Evolutionary conservation across 2,888 invertebrate genomes (phyloP), one percentile per base, ranked within the genome.

Genomic region (Oligia latruncula): DNA sequence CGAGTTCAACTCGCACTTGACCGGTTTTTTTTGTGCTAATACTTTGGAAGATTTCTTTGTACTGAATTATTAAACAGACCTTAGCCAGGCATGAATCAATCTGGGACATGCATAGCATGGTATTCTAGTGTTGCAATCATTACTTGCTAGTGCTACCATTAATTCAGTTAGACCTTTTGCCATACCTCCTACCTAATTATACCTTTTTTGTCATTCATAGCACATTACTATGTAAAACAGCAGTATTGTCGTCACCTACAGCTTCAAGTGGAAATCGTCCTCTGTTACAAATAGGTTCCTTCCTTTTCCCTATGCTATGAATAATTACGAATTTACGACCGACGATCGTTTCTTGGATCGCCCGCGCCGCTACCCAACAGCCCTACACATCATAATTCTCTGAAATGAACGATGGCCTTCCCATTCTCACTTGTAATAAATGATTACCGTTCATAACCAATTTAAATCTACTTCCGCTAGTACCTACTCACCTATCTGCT

Each of bases 351-450:
- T n/a, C 23, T 52, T 65, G 64, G 49, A 72, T 83, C 64, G 43
- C 43, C 20, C 17, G 74, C 35, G 46, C 5, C 15, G 43, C 46
- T 40, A 76, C 35, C 15, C 8, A 55, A 55, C 65, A 23, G 46
- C 73, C 66, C 66, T 58, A 35, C 64, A 71, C 73, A 71, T 79
- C 49, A 77, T 78, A 74, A 76, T 74, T 83, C 71, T 43, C 46
- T 60, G 71, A 86, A 83, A 75, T 78, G 2, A 60, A 73, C 17
- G 65, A 80, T 70, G 71, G 67, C 86, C 87, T 84, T 71, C 73
- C 77, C 64, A 71, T 78, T 78, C 72, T 70, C 72, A 52, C 65
- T 75, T 52, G 77, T 75, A 74, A 66, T 86, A 84, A 86, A 81
- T 86, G 52, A 76, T 77, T 78, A 79, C 73, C 52, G 49, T 77